Base-by-base conservation (phyloP, 2,113 vertebrate species). In the Apodemus speciosus region DNA sequence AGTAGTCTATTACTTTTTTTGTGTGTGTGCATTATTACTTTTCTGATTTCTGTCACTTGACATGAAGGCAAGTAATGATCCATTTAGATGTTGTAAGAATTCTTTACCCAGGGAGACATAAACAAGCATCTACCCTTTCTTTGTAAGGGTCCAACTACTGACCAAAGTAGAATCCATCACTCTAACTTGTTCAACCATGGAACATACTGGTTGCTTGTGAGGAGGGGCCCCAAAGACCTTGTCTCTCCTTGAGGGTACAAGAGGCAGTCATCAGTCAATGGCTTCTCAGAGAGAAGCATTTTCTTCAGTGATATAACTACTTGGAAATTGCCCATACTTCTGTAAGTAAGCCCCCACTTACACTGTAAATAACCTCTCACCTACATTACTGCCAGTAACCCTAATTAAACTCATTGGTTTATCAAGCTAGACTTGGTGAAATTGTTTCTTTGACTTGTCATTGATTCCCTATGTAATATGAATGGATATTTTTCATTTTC, bases 31-130 rank as follows among this genome's bases (percentile, higher is more conserved):
- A 62, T 77, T 84, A 62, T 85, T 60, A 64, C 32, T 32, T 83
- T 86, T 84, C 40, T 76, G 49, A n/a, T 73, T 95, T 81, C 40
- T 80, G 51, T 88, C 64, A 53, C 43, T 92, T 86, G 73, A 92
- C 84, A 87, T 86, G 58, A 86, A 95, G 94, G 27, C 40, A 86
- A 76, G 4, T 76, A 84, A 80, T 80, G 64, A n/a, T 87, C 15
- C 75, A 35, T 75, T 80, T 88, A n/a, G 18, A 58, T 72, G 27
- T 89, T 64, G 9, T 40, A 16, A 84, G 38, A 84, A 32, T 84
- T 62, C 43, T 46, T 64, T 84, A 62, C 38, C 40, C 16, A 23
- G 25, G 27, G 81, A 46, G 40, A 46, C 14, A 46, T 64, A 64
- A 32, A 56, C 32, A 79, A n/a, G 64, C 16, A 43, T 64, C 15